Percentiles rank a stretch among this genome's conserved stretches.
phyloP scores from a whole-genome alignment of 2,888 invertebrate species.

The Quadroppia sp. region DNA sequence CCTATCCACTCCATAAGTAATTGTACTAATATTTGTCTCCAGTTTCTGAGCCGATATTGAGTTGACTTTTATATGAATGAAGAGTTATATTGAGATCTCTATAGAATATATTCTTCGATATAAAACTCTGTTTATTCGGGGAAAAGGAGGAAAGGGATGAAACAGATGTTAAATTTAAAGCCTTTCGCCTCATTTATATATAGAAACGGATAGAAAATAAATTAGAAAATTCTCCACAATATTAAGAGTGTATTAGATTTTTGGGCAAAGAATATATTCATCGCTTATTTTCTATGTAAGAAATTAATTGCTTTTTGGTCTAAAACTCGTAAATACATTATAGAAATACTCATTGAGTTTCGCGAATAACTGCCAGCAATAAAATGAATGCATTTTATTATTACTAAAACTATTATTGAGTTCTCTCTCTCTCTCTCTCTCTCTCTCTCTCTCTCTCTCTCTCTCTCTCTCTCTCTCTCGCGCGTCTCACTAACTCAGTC shows the following conservation, averaged over 20 bases:
- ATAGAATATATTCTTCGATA: not conserved
- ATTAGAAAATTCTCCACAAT: slow-evolving; percentile 9
- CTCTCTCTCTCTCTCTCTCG: not conserved
- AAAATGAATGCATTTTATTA: slow-evolving; percentile 32
- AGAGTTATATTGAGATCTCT: not conserved
- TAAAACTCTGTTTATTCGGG: not conserved
- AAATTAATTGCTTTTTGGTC: slow-evolving; percentile 18
- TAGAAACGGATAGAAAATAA: slow-evolving; percentile 1
- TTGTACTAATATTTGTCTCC: slow-evolving; percentile 23
- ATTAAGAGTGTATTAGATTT: not conserved
- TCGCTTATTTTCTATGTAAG: too few relatives aligned
- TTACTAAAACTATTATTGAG: slow-evolving; percentile 23
- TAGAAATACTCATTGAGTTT: not conserved
- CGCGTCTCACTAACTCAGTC: too few relatives aligned
- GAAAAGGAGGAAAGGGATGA: not conserved
- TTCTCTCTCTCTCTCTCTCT: not conserved
- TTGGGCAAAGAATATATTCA: too few relatives aligned
- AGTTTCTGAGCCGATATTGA: slow-evolving; percentile 22
- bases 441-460: not conserved
- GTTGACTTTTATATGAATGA: not conserved
- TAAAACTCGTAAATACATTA: slow-evolving; percentile 2
- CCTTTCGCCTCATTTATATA: not conserved
- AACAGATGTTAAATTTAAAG: slow-evolving; percentile 25
- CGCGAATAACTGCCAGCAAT: not conserved
- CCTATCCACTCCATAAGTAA: not conserved